Evolutionary conservation across 2,797 vertebrate species (phyloP).

Genomic region (Pteropus rufus): DNA sequence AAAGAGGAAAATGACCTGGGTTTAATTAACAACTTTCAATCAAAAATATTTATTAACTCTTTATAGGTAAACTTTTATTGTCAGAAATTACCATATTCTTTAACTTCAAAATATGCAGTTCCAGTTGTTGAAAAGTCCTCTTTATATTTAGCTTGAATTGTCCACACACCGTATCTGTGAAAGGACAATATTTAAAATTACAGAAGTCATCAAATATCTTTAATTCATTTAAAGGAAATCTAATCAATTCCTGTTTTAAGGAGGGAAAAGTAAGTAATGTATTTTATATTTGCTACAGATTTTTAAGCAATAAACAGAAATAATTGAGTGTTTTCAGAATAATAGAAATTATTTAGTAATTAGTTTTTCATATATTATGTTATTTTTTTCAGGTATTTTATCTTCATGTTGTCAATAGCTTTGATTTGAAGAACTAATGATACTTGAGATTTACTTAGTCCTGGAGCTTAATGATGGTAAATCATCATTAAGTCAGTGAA

Average conservation of each 20-base stretch:
- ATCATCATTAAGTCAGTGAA: background rate
- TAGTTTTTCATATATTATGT: background rate
- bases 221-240: background rate
- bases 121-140: slow-evolving; percentile 87
- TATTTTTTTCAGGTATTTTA: slow-evolving; percentile 34
- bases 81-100: slow-evolving; percentile 91
- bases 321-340: background rate
- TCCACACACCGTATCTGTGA: slow-evolving; percentile 91
- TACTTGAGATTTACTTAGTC: slow-evolving; percentile 16
- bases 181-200: slow-evolving; percentile 40
- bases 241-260: slow-evolving; percentile 29
- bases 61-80: background rate
- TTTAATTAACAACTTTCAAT: slow-evolving; percentile 16
- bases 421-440: slow-evolving; percentile 37
- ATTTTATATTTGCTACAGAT: background rate
- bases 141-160: slow-evolving; percentile 89
- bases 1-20: background rate
- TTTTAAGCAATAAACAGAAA: slow-evolving; percentile 21
- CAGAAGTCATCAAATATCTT: background rate
- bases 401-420: background rate
- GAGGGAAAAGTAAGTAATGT: background rate
- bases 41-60: background rate
- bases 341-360: background rate
- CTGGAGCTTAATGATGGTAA: background rate
- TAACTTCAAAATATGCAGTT: slow-evolving; percentile 89